A percentile compares a stretch with the other conserved stretches of the same genome.
Conservation (phyloP, 1,140 invertebrate species). For the Dendrolimus kikuchii region DNA sequence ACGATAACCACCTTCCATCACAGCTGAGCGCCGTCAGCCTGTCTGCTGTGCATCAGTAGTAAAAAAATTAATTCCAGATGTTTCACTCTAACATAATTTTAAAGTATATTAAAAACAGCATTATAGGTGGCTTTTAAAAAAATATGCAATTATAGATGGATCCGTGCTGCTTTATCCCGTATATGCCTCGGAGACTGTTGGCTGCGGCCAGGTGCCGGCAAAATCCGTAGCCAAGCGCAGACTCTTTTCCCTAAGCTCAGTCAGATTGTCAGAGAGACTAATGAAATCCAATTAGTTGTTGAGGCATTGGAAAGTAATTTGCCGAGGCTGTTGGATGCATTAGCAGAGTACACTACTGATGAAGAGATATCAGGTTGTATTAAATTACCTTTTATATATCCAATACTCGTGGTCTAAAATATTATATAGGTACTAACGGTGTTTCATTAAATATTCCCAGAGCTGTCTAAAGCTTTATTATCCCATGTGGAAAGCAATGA, state of each 20-base stretch:
- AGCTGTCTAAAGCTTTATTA: slow-evolving; percentile 48
- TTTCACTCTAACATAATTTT: too few species aligned
- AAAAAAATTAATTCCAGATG: too few species aligned
- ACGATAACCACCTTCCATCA: too few species aligned
- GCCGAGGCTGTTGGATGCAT: slow-evolving; percentile 53
- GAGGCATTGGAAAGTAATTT: slow-evolving; percentile 63
- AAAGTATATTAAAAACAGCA: too few species aligned
- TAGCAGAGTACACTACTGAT: slow-evolving; percentile 64
- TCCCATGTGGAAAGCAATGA: slow-evolving; percentile 43
- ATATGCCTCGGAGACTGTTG: slow-evolving; percentile 64
- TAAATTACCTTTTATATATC: too few species aligned
- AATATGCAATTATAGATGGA: slow-evolving; percentile 49
- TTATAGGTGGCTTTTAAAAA: too few species aligned
- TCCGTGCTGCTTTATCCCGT: slow-evolving; percentile 55
- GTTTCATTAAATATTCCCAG: slow-evolving; percentile 21
- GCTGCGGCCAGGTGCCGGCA: slow-evolving; percentile 62
- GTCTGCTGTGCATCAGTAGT: too few species aligned
- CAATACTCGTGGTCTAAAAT: too few species aligned
- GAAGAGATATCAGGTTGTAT: slow-evolving; percentile 60
- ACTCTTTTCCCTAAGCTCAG: slow-evolving; percentile 57
- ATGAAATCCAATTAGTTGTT: slow-evolving; percentile 48
- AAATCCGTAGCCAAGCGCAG: slow-evolving; percentile 62
- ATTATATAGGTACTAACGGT: background rate
- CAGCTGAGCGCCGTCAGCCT: too few species aligned
- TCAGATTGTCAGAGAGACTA: slow-evolving; percentile 51